Conservation (phyloP, 2,113 vertebrate genomes). For the Halichoerus grypus region DNA sequence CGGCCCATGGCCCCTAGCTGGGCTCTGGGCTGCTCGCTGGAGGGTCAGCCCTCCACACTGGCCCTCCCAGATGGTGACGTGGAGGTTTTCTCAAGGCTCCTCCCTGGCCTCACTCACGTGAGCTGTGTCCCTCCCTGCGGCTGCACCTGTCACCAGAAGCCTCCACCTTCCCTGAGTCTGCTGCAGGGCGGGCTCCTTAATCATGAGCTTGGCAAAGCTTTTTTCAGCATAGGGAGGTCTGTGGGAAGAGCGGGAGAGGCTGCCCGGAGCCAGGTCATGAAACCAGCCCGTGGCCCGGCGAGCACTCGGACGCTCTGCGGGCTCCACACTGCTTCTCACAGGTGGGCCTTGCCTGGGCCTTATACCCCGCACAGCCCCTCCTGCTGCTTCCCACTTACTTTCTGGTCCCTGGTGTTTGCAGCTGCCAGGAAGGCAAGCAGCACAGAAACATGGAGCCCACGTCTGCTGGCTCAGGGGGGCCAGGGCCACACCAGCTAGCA, state of each 20-base stretch:
- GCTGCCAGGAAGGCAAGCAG: neutral
- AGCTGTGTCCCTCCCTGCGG: neutral
- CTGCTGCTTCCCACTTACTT: neutral
- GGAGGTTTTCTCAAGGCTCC: neutral
- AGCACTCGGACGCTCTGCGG: neutral
- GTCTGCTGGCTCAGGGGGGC: rapidly evolving
- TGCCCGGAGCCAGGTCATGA: no score
- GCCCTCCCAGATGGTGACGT: rapidly evolving
- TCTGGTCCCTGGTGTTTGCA: neutral
- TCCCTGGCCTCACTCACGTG: neutral
- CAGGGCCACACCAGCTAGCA: rapidly evolving
- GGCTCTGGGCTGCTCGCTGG: rapidly evolving
- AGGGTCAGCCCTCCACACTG: neutral
- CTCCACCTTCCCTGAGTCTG: neutral
- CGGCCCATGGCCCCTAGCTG: neutral
- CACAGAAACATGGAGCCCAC: neutral
- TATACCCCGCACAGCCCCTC: neutral
- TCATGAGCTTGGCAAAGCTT: neutral
- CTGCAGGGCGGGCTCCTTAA: neutral
- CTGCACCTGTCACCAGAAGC: neutral
- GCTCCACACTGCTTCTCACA: rapidly evolving
- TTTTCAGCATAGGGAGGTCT: neutral
- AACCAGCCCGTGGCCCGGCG: rapidly evolving
- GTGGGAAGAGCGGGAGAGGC: neutral
- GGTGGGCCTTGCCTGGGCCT: neutral